Conservation (phyloP, 1,140 invertebrate genomes). For the Anastrepha ludens region DNA sequence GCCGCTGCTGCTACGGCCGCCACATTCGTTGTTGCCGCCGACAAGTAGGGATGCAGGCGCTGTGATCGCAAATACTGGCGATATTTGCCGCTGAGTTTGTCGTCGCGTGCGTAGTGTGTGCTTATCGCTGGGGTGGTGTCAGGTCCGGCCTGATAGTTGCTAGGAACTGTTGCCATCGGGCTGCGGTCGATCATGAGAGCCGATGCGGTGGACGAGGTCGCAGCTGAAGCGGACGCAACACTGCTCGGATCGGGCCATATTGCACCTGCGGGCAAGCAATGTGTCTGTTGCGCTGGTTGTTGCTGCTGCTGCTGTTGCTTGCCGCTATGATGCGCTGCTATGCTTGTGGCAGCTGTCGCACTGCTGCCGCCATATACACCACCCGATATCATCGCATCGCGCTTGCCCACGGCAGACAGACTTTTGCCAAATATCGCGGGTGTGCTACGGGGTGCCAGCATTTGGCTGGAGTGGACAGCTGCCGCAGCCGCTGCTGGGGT, state of each 20-base stretch:
- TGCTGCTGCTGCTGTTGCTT: conserved; percentile 62
- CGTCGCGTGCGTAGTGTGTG: conserved; percentile 67
- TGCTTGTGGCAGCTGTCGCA: background rate
- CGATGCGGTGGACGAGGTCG: conserved; percentile 51
- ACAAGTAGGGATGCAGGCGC: conserved; percentile 77
- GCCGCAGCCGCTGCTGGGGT: conserved; percentile 67
- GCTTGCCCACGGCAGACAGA: conserved; percentile 64
- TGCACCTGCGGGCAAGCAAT: conserved; percentile 64
- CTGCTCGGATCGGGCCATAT: conserved; percentile 55
- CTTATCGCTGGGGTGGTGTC: conserved; percentile 65
- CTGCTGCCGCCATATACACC: conserved; percentile 59
- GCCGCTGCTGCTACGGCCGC: conserved; percentile 64
- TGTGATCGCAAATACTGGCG: conserved; percentile 76
- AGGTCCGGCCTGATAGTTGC: conserved; percentile 74
- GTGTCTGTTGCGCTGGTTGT: conserved; percentile 60
- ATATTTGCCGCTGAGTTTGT: conserved; percentile 77
- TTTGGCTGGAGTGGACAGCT: conserved; percentile 57
- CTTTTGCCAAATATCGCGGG: conserved; percentile 57
- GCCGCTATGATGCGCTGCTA: background rate
- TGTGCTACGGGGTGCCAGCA: conserved; percentile 55
- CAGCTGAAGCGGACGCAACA: conserved; percentile 42
- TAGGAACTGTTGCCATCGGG: conserved; percentile 75
- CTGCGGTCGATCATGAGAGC: conserved; percentile 64
- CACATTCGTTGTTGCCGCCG: conserved; percentile 70
- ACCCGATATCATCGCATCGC: conserved; percentile 72